Base-by-base conservation (phyloP, 2,113 vertebrate genomes). In the Oophaga pumilio region DNA sequence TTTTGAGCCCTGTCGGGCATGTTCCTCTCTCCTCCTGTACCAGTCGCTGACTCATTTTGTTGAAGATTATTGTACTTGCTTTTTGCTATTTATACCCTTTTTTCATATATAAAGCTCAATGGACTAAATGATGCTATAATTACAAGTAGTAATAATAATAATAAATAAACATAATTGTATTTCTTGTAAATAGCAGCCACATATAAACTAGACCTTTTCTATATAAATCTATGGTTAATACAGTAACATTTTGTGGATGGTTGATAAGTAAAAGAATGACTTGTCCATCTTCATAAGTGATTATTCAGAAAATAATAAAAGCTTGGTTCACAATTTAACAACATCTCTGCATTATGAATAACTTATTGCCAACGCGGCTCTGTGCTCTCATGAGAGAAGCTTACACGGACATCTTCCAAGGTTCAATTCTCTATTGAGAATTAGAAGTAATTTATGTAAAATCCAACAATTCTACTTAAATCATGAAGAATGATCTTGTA, bases 361-460 rank as follows among this genome's bases (percentile, higher is more conserved):
- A 56, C 73, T 71, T 84, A 69, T 84, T 84, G 68, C 64, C 82
- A 84, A 84, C 66, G 68, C 59, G 26, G 26, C 53, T 71, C 28
- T 84, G 59, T 20, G 82, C 50, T 84, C 80, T 82, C 80, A 10
- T 18, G 80, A 82, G 80, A 50, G 28, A 6, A 10, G 80, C 28
- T 66, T 52, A 49, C 28, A 82, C 80, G 22, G 43, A 26, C 18
- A 26, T 84, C 50, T 84, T 68, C 62, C 82, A 84, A 84, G 82
- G 26, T 84, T 56, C 28, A 84, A 24, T 84, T 84, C 52, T 83
- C 81, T 83, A 64, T 83, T 22, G 24, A 50, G 60, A 83, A 69
- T 83, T 69, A 83, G 81, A 83, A 83, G 53, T 83, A 83, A 68
- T 68, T 83, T 15, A 68, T 68, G 60, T 52, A 83, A 52, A 83